Evolutionary conservation across 2,797 vertebrate species (phyloP), one percentile per base, ranked within the genome.

Genomic region (Bradypodion ventrale): DNA sequence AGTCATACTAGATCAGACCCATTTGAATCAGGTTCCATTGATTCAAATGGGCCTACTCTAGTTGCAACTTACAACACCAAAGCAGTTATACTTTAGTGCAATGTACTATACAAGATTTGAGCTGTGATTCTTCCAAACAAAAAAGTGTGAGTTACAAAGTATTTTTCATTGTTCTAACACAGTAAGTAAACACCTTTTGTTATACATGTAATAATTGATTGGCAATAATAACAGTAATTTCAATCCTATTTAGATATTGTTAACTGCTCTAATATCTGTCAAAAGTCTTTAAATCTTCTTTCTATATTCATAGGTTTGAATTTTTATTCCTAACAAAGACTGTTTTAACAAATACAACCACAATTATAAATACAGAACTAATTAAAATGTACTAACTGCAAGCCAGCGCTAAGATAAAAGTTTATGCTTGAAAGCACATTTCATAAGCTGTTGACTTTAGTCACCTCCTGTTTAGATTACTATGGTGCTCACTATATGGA

Each of bases 281-380:
- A 88, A 88, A 69, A n/a, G 8, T 16, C 15, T 65, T 42, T 75
- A 82, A 70, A 15, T 83, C 74, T n/a, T 88, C 21, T 75, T 13
- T 7, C 1, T 35, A 68, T 25, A 46, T 0, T 0, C 1, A 29
- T 87, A 32, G 13, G 25, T 83, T 75, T 62, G n/a, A n/a, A 83
- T 85, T 59, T 84, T 75, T 32, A n/a, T 42, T 82, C 66, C 44
- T 63, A n/a, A 19, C 59, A 84, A 87, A 49, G 63, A 56, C 0
- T 80, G 1, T 80, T 88, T 75, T 56, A 9, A 87, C 49, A 25
- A 77, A 13, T n/a, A n/a, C 12, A 75, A 3, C 29, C 62, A 49
- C 23, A 72, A 85, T 76, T 44, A 65, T 42, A 23, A 13, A 76
- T 69, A n/a, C 25, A 35, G 15, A 75, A 40, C 42, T 19, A 84